phyloP scores from a whole-genome alignment of 2,888 invertebrate species.

The Smittia sp. region DNA sequence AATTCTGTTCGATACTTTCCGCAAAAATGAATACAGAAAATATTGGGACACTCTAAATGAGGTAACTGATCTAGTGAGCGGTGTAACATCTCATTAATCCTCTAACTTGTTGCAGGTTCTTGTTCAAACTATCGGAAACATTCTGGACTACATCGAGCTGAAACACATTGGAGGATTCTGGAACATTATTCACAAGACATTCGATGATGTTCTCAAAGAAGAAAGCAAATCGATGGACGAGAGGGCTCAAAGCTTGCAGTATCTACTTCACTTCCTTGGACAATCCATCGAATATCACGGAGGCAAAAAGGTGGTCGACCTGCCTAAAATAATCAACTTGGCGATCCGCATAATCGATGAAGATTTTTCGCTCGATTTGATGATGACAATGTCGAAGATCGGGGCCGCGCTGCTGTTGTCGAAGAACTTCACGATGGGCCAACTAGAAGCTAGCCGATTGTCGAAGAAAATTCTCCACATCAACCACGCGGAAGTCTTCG shows the following conservation, averaged over 20 bases:
- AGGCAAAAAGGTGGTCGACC: conserved; percentile 63
- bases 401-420: conserved; percentile 61
- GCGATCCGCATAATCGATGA: conserved; percentile 57
- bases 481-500: conserved; percentile 58
- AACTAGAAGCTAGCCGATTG: conserved; percentile 70
- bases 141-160: conserved; percentile 61
- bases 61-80: conserved; percentile 21
- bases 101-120: conserved; percentile 57
- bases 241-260: conserved; percentile 47
- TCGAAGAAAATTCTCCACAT: conserved; percentile 63
- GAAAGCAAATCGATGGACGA: conserved; percentile 17
- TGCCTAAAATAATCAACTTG: conserved; percentile 60
- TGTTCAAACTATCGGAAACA: conserved; percentile 62
- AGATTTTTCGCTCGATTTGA: conserved; percentile 54
- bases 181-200: conserved; percentile 55
- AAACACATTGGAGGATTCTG: conserved; percentile 68
- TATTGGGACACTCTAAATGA: conserved; percentile 44
- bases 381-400: conserved; percentile 58
- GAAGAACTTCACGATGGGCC: conserved; percentile 63
- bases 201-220: conserved; percentile 45
- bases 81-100: conserved; percentile 55
- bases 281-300: conserved; percentile 63
- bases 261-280: conserved; percentile 59
- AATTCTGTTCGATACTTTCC: conserved; percentile 63
- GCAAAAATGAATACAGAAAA: conserved; percentile 52